Base-by-base conservation (phyloP, 2,888 invertebrate genomes). In the Anodontia alba region DNA sequence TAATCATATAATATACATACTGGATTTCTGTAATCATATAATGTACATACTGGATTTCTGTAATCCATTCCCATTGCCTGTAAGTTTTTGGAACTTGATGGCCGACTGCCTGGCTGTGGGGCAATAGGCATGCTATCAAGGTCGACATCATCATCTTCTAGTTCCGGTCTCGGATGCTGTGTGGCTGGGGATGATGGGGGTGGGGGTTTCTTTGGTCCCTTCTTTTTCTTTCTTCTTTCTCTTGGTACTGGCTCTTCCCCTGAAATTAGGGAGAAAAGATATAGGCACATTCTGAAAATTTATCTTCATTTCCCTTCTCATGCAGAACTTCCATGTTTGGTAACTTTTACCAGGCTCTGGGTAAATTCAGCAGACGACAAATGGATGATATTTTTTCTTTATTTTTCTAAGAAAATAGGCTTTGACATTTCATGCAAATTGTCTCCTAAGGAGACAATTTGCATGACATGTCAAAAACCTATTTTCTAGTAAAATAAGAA, bases 71-170 rank as follows among this genome's bases (percentile, higher is more conserved):
- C 75, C 75, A 81, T 31, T 15, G 62, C 75, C 74, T 85, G 67
- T 31, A 85, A 76, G 49, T 85, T 82, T 49, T 80, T 82, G 46
- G 83, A 80, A 82, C 83, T 88, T 74, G 88, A 80, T 68, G 89
- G 79, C 51, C 88, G 57, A 38, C 76, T 75, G 1, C 80, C 80
- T 0, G 88, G 90, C 76, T 86, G 85, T 43, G 90, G 90, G 7
- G 87, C 90, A 38, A 91, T 89, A 20, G 92, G 92, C 29, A 88
- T 81, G 78, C 90, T 91, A 46, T 81, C 89, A n/a, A 81, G 81
- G 68, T 91, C 91, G 3, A 90, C 90, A 73, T 91, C 91, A 23
- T 89, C 85, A 10, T 82, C 87, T 38, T 38, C 38, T 38, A 12
- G 38, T 7, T 78, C 81, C 12, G 66, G 72, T 2, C 67, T 43